Percentiles rank a stretch among this genome's conserved stretches.
Evolutionary conservation across 2,888 invertebrate species (phyloP).

Genomic region (Byasa hedistus): DNA sequence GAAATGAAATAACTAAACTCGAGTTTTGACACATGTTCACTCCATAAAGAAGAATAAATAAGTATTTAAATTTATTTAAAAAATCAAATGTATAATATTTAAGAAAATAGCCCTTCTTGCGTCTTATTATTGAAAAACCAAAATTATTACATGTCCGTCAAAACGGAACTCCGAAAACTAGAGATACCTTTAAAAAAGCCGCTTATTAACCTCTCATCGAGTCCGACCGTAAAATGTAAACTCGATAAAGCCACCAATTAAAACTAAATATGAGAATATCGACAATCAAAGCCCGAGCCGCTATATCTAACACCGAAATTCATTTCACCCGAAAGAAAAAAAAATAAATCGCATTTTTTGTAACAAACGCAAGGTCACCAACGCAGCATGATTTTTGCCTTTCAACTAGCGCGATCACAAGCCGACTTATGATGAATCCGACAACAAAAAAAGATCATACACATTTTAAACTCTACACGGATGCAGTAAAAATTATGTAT

Average conservation of each 20-base stretch:
- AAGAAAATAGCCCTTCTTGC: not conserved
- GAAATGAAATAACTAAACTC: not conserved
- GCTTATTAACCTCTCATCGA: constrained; percentile 81
- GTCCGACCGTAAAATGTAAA: constrained; percentile 80
- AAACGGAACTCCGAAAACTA: constrained; percentile 70
- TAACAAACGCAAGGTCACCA: constrained; percentile 70
- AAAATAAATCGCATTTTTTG: constrained; percentile 75
- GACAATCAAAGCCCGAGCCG: constrained; percentile 78
- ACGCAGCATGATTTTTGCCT: constrained; percentile 76
- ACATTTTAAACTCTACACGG: constrained; percentile 55
- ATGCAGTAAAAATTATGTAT: constrained; percentile 41
- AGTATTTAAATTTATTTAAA: not conserved
- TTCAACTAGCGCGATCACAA: constrained; percentile 62
- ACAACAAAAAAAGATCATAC: constrained; percentile 35
- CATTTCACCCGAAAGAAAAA: constrained; percentile 54
- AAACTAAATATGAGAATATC: constrained; percentile 80
- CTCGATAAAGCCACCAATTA: constrained; percentile 81
- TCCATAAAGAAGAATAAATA: not conserved
- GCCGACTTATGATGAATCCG: constrained; percentile 39
- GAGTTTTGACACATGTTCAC: not conserved
- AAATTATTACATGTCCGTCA: constrained; percentile 16
- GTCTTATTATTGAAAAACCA: constrained; percentile 11
- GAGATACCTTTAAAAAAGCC: constrained; percentile 77
- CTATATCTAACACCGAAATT: constrained; percentile 76
- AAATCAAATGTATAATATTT: not conserved